These are phyloP conservation scores for Uria lomvia DNA, from an alignment of 2,113 vertebrate genomes.

Conservation along the genomic window DNA sequence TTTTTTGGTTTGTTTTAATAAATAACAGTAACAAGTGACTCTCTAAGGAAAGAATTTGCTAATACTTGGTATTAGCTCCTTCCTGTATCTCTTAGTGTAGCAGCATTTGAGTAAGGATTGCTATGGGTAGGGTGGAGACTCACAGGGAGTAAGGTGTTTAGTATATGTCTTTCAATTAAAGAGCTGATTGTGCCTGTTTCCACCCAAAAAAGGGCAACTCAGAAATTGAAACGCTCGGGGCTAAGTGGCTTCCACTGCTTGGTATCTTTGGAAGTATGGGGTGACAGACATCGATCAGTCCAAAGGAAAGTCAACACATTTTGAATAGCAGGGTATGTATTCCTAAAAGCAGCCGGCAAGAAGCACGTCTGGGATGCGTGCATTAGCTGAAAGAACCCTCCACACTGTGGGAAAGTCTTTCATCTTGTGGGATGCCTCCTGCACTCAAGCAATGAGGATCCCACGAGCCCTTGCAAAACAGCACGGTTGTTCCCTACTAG, in stretches of 20 bases:
- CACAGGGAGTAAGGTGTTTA: not conserved
- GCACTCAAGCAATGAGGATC: not conserved
- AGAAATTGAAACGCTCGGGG: not conserved
- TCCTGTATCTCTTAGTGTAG: not conserved
- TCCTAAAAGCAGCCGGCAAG: not conserved
- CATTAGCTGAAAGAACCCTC: not conserved
- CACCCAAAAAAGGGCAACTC: not conserved
- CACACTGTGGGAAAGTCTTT: not conserved
- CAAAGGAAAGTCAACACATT: not conserved
- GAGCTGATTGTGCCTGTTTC: not conserved
- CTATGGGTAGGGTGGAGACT: not conserved
- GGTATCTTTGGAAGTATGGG: not conserved
- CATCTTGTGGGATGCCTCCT: not conserved
- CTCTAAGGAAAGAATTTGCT: not conserved
- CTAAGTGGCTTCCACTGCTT: not conserved
- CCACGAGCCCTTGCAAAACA: not conserved
- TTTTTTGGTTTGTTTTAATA: not conserved
- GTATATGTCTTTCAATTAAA: not conserved
- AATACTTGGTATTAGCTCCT: rapidly evolving
- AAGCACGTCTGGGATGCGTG: not conserved
- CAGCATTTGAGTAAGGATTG: rapidly evolving
- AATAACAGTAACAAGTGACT: not conserved
- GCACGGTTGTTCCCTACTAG: not conserved
- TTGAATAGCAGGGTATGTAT: not conserved
- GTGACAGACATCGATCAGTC: not conserved